A percentile compares a stretch with the other conserved stretches of the same genome.
phyloP scores from a whole-genome alignment of 2,113 vertebrate species.

The Microcebus griseorufus region DNA sequence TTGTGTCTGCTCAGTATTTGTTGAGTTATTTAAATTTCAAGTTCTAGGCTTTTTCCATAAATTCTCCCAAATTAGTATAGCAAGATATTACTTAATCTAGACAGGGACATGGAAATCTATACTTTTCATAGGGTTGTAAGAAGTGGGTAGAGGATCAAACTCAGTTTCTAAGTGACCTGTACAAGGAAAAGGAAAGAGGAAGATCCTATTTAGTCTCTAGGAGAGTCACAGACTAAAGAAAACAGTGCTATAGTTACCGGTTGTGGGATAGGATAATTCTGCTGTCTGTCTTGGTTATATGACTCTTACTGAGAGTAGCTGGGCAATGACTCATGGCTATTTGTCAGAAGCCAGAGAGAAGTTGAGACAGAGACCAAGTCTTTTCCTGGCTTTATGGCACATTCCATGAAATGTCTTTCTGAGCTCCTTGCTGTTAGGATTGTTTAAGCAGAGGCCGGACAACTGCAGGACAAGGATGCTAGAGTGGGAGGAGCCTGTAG shows the following conservation, averaged over 20 bases:
- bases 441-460: not conserved
- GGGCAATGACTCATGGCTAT: not conserved
- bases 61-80: not conserved
- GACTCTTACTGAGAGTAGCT: not conserved
- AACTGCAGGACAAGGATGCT: not conserved
- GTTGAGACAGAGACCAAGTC: not conserved
- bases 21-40: constrained; percentile 13
- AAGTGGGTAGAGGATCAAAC: not conserved
- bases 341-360: not conserved
- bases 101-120: not conserved
- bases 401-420: not conserved
- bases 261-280: not conserved
- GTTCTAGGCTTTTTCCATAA: not conserved
- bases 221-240: not conserved
- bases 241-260: not conserved
- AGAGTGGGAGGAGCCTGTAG: too few relatives aligned
- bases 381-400: not conserved
- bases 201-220: not conserved
- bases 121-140: not conserved
- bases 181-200: not conserved
- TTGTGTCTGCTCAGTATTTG: not conserved
- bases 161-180: not conserved
- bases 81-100: not conserved
- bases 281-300: not conserved
- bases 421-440: not conserved